A percentile compares a stretch with the other conserved stretches of the same genome.
These are phyloP conservation scores for Omphaloscelis lunosa DNA, from an alignment of 2,888 invertebrate species.

Conservation along the genomic window DNA sequence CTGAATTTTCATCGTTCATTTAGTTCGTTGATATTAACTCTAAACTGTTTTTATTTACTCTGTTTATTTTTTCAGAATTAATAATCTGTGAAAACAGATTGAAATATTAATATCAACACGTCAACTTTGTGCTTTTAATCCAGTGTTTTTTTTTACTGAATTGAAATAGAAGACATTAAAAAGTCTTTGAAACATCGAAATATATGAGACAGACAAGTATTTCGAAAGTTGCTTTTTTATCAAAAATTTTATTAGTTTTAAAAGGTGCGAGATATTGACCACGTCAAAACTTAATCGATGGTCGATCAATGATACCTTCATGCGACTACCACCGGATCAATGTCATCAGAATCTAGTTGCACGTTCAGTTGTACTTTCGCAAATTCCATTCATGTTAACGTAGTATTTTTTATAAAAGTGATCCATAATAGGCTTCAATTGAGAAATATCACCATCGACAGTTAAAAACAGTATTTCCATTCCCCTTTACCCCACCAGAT, in stretches of 20 bases:
- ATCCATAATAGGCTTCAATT: background rate
- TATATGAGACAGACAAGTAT: background rate
- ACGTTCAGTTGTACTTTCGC: background rate
- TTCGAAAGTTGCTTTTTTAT: background rate
- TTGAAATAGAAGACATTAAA: background rate
- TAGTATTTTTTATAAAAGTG: background rate
- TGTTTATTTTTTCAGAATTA: slow-evolving; percentile 16
- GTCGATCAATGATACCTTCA: background rate
- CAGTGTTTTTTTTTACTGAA: slow-evolving; percentile 32
- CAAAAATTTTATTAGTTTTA: background rate
- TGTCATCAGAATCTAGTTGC: background rate
- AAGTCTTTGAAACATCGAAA: background rate
- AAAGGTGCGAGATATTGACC: background rate
- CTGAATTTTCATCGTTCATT: slow-evolving; percentile 66
- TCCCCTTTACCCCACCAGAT: slow-evolving; percentile 41
- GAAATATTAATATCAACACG: slow-evolving; percentile 63
- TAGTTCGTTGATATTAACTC: slow-evolving; percentile 58
- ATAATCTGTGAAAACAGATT: slow-evolving; percentile 45
- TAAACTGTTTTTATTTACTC: slow-evolving; percentile 33
- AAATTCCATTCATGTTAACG: background rate
- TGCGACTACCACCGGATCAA: background rate
- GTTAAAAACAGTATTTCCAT: background rate
- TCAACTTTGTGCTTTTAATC: slow-evolving; percentile 65
- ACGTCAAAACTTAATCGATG: background rate
- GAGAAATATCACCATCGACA: background rate